Evolutionary conservation across 2,797 vertebrate genomes (phyloP).

Genomic region (Rhabdomys pumilio): DNA sequence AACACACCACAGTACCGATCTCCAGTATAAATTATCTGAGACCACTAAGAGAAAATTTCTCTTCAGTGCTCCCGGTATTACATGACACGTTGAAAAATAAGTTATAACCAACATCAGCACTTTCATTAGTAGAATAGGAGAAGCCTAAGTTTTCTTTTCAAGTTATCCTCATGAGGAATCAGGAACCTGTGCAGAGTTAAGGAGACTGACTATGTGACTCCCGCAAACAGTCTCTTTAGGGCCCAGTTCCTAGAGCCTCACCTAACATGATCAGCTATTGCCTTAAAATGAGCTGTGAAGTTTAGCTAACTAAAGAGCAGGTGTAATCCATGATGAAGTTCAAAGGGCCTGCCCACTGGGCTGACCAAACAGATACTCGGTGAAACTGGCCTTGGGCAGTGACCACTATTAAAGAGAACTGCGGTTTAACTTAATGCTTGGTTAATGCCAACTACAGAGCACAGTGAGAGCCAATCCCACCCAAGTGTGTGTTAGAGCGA

Average conservation of each 20-base stretch:
- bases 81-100: conserved; percentile 51
- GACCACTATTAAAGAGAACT: background rate
- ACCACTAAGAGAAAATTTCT: conserved; percentile 23
- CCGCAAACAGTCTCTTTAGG: background rate
- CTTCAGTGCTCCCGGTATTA: background rate
- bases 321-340: background rate
- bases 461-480: rapidly evolving
- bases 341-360: background rate
- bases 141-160: conserved; percentile 43
- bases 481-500: rapidly evolving
- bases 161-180: conserved; percentile 20
- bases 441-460: background rate
- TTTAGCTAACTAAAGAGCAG: background rate
- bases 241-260: background rate
- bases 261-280: conserved; percentile 4
- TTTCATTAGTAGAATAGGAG: conserved; percentile 36
- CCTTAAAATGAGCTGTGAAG: conserved; percentile 7
- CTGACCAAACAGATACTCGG: rapidly evolving
- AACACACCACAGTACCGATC: background rate
- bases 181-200: background rate
- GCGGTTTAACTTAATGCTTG: background rate
- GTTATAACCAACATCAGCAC: conserved; percentile 28
- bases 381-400: background rate
- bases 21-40: conserved; percentile 19
- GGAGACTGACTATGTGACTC: background rate